These are phyloP conservation scores for Pangasius djambal DNA, from an alignment of 2,797 vertebrate genomes.

Conservation along the genomic window DNA sequence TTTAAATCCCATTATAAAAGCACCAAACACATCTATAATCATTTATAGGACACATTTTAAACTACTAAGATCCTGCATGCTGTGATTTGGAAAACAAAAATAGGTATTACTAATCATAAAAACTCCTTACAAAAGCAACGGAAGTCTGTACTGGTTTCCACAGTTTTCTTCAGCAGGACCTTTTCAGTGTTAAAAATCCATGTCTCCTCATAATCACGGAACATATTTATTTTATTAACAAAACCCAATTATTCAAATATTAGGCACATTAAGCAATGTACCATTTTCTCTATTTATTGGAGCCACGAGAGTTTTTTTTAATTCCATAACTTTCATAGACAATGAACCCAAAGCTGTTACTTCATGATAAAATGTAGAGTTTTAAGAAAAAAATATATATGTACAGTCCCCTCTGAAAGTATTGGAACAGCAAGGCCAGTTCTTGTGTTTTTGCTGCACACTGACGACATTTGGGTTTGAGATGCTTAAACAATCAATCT, in stretches of 20 bases:
- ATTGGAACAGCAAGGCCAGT: no score
- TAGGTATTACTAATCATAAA: not conserved
- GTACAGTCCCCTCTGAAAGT: no score
- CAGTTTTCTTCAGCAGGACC: not conserved
- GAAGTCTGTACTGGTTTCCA: not conserved
- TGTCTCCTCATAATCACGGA: not conserved
- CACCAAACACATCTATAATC: not conserved
- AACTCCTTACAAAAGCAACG: not conserved
- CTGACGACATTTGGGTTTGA: not conserved
- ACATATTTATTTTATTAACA: not conserved
- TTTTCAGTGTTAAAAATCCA: not conserved
- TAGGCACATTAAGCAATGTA: not conserved
- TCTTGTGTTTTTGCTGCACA: not conserved
- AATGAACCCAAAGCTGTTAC: not conserved
- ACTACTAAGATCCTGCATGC: not conserved
- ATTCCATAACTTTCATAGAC: not conserved
- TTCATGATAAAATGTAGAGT: not conserved
- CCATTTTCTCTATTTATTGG: not conserved
- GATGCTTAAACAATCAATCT: not conserved
- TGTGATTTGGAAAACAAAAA: no score
- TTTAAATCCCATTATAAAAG: not conserved
- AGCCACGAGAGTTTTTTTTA: not conserved
- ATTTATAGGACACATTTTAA: not conserved
- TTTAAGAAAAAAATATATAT: no score
- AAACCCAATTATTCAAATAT: not conserved